Evolutionary conservation across 2,888 invertebrate genomes (phyloP).

Genomic region (Heteropelma amictum): DNA sequence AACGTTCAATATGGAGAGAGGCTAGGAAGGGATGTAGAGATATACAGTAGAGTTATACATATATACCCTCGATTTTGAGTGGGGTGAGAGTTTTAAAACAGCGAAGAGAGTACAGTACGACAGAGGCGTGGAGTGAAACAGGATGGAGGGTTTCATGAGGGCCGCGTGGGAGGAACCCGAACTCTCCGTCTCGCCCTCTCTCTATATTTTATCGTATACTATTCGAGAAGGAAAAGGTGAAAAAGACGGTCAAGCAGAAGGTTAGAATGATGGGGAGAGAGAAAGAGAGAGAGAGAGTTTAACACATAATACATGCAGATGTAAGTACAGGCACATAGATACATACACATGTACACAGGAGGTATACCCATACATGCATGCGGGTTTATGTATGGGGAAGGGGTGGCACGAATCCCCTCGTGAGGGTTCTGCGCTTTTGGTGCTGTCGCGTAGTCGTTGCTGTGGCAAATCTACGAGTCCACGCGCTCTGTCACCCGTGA

Average conservation of each 20-base stretch:
- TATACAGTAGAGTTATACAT: no score
- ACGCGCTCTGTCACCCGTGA: slow-evolving; percentile 58
- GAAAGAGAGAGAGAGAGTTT: slow-evolving; percentile 54
- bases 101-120: slow-evolving; percentile 26
- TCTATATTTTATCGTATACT: background rate
- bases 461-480: slow-evolving; percentile 73
- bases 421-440: slow-evolving; percentile 54
- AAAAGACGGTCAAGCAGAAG: slow-evolving; percentile 29
- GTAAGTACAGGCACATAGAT: slow-evolving; percentile 23
- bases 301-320: slow-evolving; percentile 24
- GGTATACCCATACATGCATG: background rate
- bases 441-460: slow-evolving; percentile 64
- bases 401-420: slow-evolving; percentile 54
- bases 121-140: background rate
- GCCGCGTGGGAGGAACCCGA: slow-evolving; percentile 30
- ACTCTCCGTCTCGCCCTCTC: slow-evolving; percentile 2
- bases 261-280: slow-evolving; percentile 35
- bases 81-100: slow-evolving; percentile 24
- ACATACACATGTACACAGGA: background rate
- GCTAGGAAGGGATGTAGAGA: slow-evolving; percentile 55
- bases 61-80: slow-evolving; percentile 43
- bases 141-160: slow-evolving; percentile 47
- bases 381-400: slow-evolving; percentile 12
- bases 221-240: slow-evolving; percentile 5
- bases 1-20: slow-evolving; percentile 7